Evolutionary conservation across 1,140 invertebrate species (phyloP).

Genomic region (Papilio glaucus): DNA sequence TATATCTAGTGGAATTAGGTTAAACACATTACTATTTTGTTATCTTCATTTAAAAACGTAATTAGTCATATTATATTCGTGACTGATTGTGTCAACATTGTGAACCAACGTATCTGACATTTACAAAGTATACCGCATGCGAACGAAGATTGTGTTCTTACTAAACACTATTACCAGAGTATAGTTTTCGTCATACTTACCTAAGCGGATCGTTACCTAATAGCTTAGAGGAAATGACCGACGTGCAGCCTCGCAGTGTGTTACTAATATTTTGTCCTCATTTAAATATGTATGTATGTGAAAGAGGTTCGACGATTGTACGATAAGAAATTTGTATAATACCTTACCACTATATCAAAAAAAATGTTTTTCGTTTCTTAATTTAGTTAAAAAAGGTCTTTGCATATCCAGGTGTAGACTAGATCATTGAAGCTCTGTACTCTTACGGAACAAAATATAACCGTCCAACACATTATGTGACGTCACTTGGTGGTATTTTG

Average conservation of each 20-base stretch:
- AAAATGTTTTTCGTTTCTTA: neutral
- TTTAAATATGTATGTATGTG: conserved; percentile 14
- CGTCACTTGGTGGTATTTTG: no score
- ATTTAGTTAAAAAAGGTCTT: neutral
- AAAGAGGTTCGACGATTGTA: neutral
- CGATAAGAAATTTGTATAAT: neutral
- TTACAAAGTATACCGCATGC: conserved; percentile 29
- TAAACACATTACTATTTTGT: neutral
- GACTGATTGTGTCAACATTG: conserved; percentile 15
- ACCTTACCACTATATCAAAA: neutral
- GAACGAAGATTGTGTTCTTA: conserved; percentile 33
- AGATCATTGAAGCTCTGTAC: no score
- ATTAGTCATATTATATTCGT: conserved; percentile 1
- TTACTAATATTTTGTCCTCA: conserved; percentile 32
- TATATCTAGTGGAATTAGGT: neutral
- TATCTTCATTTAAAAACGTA: conserved; percentile 5
- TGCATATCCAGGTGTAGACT: no score
- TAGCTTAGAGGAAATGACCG: conserved; percentile 35
- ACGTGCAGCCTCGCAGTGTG: conserved; percentile 19
- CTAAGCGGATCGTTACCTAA: conserved; percentile 37
- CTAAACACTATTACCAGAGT: conserved; percentile 36
- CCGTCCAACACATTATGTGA: no score
- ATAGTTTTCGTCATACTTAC: conserved; percentile 38
- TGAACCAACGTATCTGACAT: conserved; percentile 22
- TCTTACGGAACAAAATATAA: no score